Evolutionary conservation across 2,797 vertebrate species (phyloP).

Genomic region (Poeciliopsis paucimaculata): DNA sequence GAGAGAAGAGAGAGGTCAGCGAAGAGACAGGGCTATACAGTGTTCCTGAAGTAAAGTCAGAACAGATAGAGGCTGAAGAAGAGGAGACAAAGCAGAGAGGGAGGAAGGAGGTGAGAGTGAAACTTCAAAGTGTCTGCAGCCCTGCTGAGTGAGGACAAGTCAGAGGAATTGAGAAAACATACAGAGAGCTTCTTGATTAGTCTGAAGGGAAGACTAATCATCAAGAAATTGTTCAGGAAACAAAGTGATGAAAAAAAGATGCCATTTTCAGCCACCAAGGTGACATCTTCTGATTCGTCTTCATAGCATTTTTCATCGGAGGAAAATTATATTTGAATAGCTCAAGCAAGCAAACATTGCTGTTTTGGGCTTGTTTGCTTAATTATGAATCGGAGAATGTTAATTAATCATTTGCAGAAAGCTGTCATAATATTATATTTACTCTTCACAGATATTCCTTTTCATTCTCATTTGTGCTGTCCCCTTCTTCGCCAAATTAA

Average conservation of each 20-base stretch:
- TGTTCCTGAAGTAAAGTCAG: constrained; percentile 48
- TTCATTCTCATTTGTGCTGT: neutral
- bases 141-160: constrained; percentile 32
- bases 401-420: constrained; percentile 13
- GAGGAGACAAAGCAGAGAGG: constrained; percentile 35
- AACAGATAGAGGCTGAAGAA: constrained; percentile 51
- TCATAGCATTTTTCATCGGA: neutral
- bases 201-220: constrained; percentile 1
- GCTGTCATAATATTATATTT: constrained; percentile 10
- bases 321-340: neutral
- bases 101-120: constrained; percentile 38
- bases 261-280: constrained; percentile 4
- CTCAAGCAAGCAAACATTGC: neutral
- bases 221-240: constrained; percentile 6
- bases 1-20: constrained; percentile 56
- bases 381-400: constrained; percentile 3
- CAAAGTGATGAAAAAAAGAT: neutral
- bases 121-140: constrained; percentile 41
- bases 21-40: constrained; percentile 55
- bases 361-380: neutral
- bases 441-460: neutral
- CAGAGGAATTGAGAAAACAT: constrained; percentile 30
- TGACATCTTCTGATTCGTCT: neutral
- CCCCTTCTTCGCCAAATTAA: neutral
- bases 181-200: constrained; percentile 7